These are phyloP conservation scores for Scelioninae gen. 2 DNA, from an alignment of 2,888 invertebrate species.

Conservation along the genomic window DNA sequence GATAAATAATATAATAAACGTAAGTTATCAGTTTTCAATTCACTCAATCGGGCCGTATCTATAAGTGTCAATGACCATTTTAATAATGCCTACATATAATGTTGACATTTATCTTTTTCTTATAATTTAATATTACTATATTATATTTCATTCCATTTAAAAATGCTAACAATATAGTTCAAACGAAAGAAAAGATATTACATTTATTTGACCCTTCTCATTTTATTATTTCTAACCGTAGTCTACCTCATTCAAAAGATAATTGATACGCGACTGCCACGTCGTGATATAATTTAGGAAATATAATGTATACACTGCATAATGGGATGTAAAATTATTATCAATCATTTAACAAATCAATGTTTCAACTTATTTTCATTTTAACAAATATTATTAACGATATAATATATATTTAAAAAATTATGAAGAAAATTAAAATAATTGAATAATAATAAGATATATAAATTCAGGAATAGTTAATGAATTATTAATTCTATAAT, in stretches of 20 bases:
- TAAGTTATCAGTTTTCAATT: too few relatives aligned
- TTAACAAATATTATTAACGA: neutral
- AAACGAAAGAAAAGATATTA: neutral
- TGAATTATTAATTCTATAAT: too few relatives aligned
- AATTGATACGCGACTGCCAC: slow-evolving; percentile 47
- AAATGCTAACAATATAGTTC: neutral
- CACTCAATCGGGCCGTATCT: too few relatives aligned
- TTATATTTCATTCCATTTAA: neutral
- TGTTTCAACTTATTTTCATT: neutral
- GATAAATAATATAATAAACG: too few relatives aligned
- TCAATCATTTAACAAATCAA: neutral
- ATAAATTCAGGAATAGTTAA: too few relatives aligned
- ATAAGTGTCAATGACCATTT: too few relatives aligned
- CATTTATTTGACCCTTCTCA: neutral
- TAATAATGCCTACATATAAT: too few relatives aligned
- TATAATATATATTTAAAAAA: neutral
- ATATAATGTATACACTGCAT: slow-evolving; percentile 21
- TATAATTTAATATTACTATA: neutral
- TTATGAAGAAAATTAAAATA: neutral
- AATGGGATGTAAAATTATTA: slow-evolving; percentile 28
- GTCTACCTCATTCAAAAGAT: slow-evolving; percentile 36
- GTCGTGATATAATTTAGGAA: slow-evolving; percentile 36
- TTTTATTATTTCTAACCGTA: slow-evolving; percentile 24
- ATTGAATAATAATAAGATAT: too few relatives aligned
- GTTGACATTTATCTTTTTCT: too few relatives aligned